These are phyloP conservation scores for Tachystola acroxantha DNA, from an alignment of 2,888 invertebrate species.

Conservation along the genomic window DNA sequence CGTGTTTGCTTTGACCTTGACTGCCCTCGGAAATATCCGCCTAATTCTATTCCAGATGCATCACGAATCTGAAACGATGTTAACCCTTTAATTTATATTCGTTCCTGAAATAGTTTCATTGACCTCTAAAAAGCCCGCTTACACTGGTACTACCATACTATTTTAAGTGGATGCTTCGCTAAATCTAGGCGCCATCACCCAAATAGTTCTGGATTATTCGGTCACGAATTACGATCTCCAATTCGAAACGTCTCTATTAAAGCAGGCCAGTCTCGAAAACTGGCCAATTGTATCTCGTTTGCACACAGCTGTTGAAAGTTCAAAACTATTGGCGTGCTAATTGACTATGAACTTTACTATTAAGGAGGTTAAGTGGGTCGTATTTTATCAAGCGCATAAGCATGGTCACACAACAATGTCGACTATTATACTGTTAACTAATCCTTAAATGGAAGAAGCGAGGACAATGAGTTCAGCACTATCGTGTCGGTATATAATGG, in stretches of 20 bases:
- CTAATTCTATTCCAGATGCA: slow-evolving; percentile 9
- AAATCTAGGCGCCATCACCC: no score
- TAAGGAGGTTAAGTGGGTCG: slow-evolving; percentile 59
- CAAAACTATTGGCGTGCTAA: slow-evolving; percentile 60
- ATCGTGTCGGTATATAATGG: slow-evolving; percentile 14
- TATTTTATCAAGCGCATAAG: slow-evolving; percentile 39
- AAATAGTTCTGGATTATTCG: slow-evolving; percentile 18
- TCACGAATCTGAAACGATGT: no score
- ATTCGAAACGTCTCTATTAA: slow-evolving; percentile 45
- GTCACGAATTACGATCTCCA: slow-evolving; percentile 36
- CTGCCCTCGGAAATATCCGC: slow-evolving; percentile 25
- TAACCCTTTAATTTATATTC: no score
- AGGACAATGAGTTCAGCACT: slow-evolving; percentile 23
- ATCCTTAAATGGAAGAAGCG: slow-evolving; percentile 20
- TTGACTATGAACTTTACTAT: slow-evolving; percentile 61
- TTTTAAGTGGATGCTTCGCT: no score
- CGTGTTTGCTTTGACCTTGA: slow-evolving; percentile 41
- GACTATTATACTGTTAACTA: slow-evolving; percentile 25
- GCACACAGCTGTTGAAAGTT: slow-evolving; percentile 52
- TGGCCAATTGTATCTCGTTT: slow-evolving; percentile 55
- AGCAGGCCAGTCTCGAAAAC: slow-evolving; percentile 35
- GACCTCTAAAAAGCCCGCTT: slow-evolving; percentile 1
- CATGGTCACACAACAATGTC: slow-evolving; percentile 33
- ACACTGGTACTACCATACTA: no score
- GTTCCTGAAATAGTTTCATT: slow-evolving; percentile 1